phyloP scores from a whole-genome alignment of 2,888 invertebrate genomes.

The Leptura quadrifasciata region DNA sequence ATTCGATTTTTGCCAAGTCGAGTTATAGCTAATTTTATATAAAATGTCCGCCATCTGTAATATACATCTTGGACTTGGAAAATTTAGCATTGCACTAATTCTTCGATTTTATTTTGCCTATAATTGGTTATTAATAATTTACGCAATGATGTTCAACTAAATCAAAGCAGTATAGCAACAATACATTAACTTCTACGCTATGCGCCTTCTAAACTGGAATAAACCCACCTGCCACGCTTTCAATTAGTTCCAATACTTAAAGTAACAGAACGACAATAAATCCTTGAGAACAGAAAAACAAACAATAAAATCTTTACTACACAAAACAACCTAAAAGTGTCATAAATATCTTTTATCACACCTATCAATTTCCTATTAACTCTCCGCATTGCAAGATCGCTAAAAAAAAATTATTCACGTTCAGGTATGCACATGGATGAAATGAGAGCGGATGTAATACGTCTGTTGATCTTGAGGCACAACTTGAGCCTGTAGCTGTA shows the following conservation, averaged over 20 bases:
- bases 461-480: conserved; percentile 33
- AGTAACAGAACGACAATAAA: conserved; percentile 5
- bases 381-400: not conserved
- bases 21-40: too few relatives aligned
- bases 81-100: too few relatives aligned
- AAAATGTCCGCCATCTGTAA: too few relatives aligned
- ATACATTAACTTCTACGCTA: too few relatives aligned
- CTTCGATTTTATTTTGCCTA: too few relatives aligned
- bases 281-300: not conserved
- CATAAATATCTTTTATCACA: conserved; percentile 1
- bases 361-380: conserved; percentile 15
- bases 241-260: conserved; percentile 20
- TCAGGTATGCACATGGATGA: conserved; percentile 19
- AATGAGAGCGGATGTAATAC: conserved; percentile 39
- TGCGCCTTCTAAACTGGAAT: not conserved
- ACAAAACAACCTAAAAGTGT: not conserved
- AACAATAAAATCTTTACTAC: not conserved
- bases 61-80: too few relatives aligned
- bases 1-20: too few relatives aligned
- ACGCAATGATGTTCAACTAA: too few relatives aligned
- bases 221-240: not conserved
- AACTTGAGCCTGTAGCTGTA: conserved; percentile 37
- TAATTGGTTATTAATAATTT: too few relatives aligned
- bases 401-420: not conserved
- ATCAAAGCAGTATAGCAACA: too few relatives aligned